Conservation (phyloP, 2,113 vertebrate genomes). For the Sinocyclocheilus anophthalmus region DNA sequence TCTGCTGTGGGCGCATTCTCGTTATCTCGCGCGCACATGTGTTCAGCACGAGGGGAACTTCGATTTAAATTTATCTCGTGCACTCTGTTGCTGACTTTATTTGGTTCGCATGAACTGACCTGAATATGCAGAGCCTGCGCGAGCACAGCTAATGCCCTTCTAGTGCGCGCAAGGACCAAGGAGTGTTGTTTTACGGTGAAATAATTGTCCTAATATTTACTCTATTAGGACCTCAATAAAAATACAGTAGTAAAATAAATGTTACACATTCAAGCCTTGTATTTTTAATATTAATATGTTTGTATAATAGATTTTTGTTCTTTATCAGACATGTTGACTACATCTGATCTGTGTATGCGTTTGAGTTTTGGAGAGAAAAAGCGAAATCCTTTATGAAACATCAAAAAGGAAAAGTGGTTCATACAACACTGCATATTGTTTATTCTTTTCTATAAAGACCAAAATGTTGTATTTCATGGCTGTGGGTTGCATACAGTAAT, state of each 20-base stretch:
- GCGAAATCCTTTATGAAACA: background rate
- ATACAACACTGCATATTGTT: background rate
- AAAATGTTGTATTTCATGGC: background rate
- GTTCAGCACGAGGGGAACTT: background rate
- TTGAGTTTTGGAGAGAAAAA: background rate
- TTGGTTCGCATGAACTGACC: slow-evolving; percentile 40
- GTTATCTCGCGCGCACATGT: slow-evolving; percentile 33
- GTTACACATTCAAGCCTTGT: background rate
- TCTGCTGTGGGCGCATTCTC: background rate
- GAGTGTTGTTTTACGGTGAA: background rate
- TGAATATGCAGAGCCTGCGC: slow-evolving; percentile 21
- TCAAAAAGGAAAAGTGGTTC: background rate
- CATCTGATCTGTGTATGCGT: background rate
- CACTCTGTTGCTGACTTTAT: slow-evolving; percentile 50
- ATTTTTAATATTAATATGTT: background rate
- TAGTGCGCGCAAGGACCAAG: background rate
- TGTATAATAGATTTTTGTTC: background rate
- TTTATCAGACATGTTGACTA: background rate
- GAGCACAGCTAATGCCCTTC: slow-evolving; percentile 31
- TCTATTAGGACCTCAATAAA: background rate
- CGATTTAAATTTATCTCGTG: slow-evolving; percentile 57
- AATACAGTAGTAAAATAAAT: background rate
- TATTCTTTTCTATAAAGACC: background rate
- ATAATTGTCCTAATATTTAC: background rate
- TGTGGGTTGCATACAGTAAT: background rate